Evolutionary conservation across 1,140 invertebrate species (phyloP), one percentile per base, ranked within the genome.

Genomic region (Brachionus koreanus): DNA sequence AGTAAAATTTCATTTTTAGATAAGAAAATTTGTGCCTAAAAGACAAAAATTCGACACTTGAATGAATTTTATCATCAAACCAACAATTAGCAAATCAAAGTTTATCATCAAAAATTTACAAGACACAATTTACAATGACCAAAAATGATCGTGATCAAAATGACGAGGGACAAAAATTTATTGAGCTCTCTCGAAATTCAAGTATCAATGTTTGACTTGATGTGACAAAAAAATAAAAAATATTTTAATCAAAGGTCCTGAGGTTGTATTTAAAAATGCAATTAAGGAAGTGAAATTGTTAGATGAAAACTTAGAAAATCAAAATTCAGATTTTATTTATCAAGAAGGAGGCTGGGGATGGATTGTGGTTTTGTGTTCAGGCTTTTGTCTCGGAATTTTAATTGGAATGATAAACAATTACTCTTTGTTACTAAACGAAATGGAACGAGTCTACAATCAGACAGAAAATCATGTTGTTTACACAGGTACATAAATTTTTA

Each of bases 331-430:
- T 29, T 74, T 74, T 43, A 25, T 74, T 74, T 74, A 74, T 19
- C 25, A 74, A 43, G 76, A 79, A 42, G 76, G 76, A 1, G 76
- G 76, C 7, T 65, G 49, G 76, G 76, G 49, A 33, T 79, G 76
- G 76, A 25, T 79, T 61, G 76, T 79, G 9, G 76, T 79, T 19
- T 16, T 79, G 10, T 19, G 46, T 6, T 37, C 76, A 6, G 76
- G 76, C n/a, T 79, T 29, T 61, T 61, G 76, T 42, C 19, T 79
- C 35, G 76, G 76, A 12, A 61, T 79, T 5, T 39, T 79, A 43
- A 79, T 61, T 43, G 76, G 76, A 23, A 65, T 79, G 49, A 42
- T 57, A 23, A 79, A 79, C n/a, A 79, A 79, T 37, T 79, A 79
- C 25, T 49, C 76, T 25, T 37, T 79, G 6, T 13, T 79, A 9